These are phyloP conservation scores for Tyria jacobaeae DNA, from an alignment of 2,888 invertebrate species.

Conservation along the genomic window DNA sequence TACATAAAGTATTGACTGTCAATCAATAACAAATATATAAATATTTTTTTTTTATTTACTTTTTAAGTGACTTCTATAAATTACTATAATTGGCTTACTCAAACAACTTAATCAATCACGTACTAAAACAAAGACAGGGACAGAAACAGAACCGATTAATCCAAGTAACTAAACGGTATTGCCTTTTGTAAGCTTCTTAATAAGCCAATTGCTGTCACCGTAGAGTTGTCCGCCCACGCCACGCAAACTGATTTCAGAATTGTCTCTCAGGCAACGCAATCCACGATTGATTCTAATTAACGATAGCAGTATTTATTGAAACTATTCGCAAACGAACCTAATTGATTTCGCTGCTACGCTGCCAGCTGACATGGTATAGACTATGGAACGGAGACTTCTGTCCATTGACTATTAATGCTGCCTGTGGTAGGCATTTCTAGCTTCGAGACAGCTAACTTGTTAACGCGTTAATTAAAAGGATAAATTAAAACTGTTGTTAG, in stretches of 20 bases:
- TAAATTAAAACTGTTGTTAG: background rate
- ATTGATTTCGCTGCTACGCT: conserved; percentile 78
- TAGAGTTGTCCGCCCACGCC: conserved; percentile 68
- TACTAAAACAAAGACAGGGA: conserved; percentile 54
- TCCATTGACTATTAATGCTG: conserved; percentile 65
- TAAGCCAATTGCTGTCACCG: conserved; percentile 78
- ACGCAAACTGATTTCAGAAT: conserved; percentile 76
- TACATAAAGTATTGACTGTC: conserved; percentile 12
- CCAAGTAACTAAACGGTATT: conserved; percentile 60
- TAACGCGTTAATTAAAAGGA: conserved; percentile 12
- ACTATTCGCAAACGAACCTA: conserved; percentile 82
- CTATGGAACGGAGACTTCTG: conserved; percentile 55
- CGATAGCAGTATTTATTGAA: conserved; percentile 85
- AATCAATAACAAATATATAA: conserved; percentile 44
- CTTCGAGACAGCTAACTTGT: conserved; percentile 7
- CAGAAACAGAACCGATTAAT: conserved; percentile 67
- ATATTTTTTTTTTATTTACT: too few relatives aligned
- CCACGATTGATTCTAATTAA: conserved; percentile 86
- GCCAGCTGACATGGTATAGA: conserved; percentile 59
- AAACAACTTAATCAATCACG: conserved; percentile 60
- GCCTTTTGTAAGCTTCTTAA: conserved; percentile 75
- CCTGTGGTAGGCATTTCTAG: conserved; percentile 7
- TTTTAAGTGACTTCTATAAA: too few relatives aligned
- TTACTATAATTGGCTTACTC: conserved; percentile 27
- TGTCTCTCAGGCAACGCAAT: conserved; percentile 78